Evolutionary conservation across 92 coral and sea anemone species (phyloP).

Genomic region (Epizoanthus rinbou): DNA sequence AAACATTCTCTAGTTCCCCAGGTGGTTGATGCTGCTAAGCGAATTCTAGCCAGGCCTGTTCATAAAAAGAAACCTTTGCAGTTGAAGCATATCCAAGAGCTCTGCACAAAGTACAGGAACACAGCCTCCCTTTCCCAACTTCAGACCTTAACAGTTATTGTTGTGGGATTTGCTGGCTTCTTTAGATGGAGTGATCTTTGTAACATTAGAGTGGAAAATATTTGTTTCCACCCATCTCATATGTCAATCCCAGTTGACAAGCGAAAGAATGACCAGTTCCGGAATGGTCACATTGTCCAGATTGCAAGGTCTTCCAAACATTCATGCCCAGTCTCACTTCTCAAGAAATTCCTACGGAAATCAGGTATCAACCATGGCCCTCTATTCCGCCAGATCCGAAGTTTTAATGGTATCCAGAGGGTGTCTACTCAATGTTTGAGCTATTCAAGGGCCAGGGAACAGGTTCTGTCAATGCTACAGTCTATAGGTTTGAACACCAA

Average conservation of each 20-base stretch:
- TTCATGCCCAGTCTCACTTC: constrained; percentile 55
- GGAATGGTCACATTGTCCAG: constrained; percentile 41
- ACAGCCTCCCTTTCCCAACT: constrained; percentile 44
- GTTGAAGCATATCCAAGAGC: constrained; percentile 46
- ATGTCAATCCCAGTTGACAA: constrained; percentile 13
- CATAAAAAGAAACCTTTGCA: constrained; percentile 49
- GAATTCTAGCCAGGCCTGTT: constrained; percentile 44
- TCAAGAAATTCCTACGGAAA: constrained; percentile 49
- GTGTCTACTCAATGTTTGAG: constrained; percentile 50
- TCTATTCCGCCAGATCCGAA: constrained; percentile 50
- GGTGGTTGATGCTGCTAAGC: constrained; percentile 41
- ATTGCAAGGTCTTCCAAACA: constrained; percentile 44
- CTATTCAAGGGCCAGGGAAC: constrained; percentile 52
- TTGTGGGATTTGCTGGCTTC: constrained; percentile 55
- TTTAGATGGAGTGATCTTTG: constrained; percentile 54
- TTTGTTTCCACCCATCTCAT: constrained; percentile 33
- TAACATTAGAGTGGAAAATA: constrained; percentile 34
- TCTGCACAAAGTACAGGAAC: constrained; percentile 43
- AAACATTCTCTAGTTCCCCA: constrained; percentile 47
- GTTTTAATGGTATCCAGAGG: constrained; percentile 41
- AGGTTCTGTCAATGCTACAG: constrained; percentile 36
- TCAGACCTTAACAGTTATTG: constrained; percentile 49
- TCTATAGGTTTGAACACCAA: constrained; percentile 50
- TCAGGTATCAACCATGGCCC: constrained; percentile 22
- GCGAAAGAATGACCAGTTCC: constrained; percentile 44